Conservation (phyloP, 2,113 vertebrate species). For the Tringa solitaria region DNA sequence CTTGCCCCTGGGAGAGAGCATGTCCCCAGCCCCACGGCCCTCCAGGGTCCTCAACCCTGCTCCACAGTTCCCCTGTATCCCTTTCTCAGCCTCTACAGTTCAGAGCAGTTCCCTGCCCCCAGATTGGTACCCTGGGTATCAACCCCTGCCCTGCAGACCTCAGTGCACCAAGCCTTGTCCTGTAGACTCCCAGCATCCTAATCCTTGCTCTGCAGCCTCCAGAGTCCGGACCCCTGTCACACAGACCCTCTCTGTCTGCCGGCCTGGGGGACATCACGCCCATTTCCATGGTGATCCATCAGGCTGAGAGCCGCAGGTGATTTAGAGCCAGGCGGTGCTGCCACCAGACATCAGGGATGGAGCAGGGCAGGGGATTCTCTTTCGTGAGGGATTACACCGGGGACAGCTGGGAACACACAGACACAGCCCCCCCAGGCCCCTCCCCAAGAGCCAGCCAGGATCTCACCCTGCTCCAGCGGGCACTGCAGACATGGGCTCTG, state of each 20-base stretch:
- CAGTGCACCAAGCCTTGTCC: not conserved
- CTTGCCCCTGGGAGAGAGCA: not conserved
- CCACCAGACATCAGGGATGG: not conserved
- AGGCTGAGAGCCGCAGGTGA: conserved; percentile 11
- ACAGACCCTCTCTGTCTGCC: not conserved
- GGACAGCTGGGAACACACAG: conserved; percentile 76
- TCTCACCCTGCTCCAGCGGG: not conserved
- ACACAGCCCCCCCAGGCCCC: not conserved
- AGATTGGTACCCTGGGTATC: not conserved
- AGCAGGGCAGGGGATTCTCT: conserved; percentile 48
- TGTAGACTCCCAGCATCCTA: not conserved
- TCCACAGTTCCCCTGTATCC: not conserved
- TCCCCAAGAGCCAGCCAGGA: not conserved
- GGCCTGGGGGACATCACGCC: not conserved
- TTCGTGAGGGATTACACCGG: conserved; percentile 51
- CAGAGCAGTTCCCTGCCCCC: not conserved
- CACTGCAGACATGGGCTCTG: not conserved
- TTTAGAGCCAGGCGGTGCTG: not conserved
- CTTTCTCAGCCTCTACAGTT: not conserved
- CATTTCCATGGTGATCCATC: not conserved
- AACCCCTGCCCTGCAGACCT: not conserved
- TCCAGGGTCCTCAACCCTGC: not conserved
- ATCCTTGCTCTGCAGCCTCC: not conserved
- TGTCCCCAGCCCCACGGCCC: not conserved
- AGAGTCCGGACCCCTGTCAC: not conserved